Base-by-base conservation (phyloP, 2,113 vertebrate species). In the Pseudopipra pipra region DNA sequence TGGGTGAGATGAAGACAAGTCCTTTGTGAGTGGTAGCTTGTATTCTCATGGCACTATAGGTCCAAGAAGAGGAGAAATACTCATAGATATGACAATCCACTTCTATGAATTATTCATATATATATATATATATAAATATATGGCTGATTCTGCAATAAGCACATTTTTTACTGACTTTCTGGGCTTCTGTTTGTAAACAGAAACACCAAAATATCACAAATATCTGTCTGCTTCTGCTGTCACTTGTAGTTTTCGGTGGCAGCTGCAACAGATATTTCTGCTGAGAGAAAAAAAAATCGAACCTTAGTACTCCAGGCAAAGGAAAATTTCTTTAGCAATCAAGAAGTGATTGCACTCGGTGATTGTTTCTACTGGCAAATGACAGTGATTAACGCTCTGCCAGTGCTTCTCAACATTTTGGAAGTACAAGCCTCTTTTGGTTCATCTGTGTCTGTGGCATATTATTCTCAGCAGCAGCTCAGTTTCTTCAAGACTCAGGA, bases 311-410 rank as follows among this genome's bases (percentile, higher is more conserved):
- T 81, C 14, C 19, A 83, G 35, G 71, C 79, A 86, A 95, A 91
- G 31, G 47, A 55, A 94, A 61, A 84, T 49, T 37, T 83, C 82
- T 90, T 80, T 30, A 77, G 83, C 73, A 92, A 90, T 90, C 83
- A 90, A 87, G 87, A 96, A 84, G 52, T 81, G 88, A 96, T 96
- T 95, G 44, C 83, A 81, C 20, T 90, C 51, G 17, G 8, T 75
- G 89, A 87, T 77, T 90, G 73, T 89, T 95, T 93, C 90, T 96
- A 79, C 92, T 86, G 31, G 93, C 84, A 72, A 90, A 97, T 95
- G 88, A 59, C 90, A 90, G 85, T 88, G 92, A 88, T 94, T 96
- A 96, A 93, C 1, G 0, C 35, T 74, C 19, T 30, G 54, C 72
- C 93, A 94, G 62, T n/a, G 49, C 54, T 78, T 74, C 88, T 95